These are phyloP conservation scores for Poeciliopsis infans DNA, from an alignment of 2,797 vertebrate genomes.

Conservation along the genomic window DNA sequence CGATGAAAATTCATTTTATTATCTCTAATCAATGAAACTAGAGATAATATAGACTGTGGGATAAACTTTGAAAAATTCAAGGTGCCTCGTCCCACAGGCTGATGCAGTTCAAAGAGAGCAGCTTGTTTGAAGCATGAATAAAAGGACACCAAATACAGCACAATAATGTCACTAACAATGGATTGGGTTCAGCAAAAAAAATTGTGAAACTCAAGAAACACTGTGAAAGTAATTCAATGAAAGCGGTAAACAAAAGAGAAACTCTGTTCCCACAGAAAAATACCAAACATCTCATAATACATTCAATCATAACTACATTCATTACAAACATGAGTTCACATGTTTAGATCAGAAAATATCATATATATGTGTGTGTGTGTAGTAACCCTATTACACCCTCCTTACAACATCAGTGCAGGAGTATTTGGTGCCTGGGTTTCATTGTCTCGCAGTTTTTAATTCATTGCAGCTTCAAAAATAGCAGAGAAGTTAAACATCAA, in stretches of 20 bases:
- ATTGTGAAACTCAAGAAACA: not conserved
- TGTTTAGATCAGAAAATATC: slow-evolving; percentile 16
- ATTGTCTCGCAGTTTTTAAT: slow-evolving; percentile 11
- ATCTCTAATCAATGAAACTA: slow-evolving; percentile 21
- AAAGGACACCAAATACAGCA: slow-evolving; percentile 12
- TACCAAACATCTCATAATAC: slow-evolving; percentile 23
- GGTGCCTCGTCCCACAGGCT: slow-evolving; percentile 16
- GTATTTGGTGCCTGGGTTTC: not conserved
- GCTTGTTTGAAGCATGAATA: slow-evolving; percentile 33
- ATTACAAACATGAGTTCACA: slow-evolving; percentile 25
- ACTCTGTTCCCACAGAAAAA: slow-evolving; percentile 7
- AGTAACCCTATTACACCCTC: slow-evolving; percentile 1
- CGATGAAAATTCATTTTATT: slow-evolving; percentile 1
- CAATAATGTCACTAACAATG: slow-evolving; percentile 4
- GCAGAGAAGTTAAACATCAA: not conserved
- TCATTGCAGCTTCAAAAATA: slow-evolving; percentile 8
- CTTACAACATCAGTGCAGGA: not conserved
- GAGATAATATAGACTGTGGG: not conserved
- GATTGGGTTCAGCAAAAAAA: slow-evolving; percentile 22
- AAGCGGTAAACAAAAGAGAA: slow-evolving; percentile 10
- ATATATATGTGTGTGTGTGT: not conserved
- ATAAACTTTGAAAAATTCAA: slow-evolving; percentile 7
- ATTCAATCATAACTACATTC: slow-evolving; percentile 58
- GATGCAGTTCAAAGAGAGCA: slow-evolving; percentile 14
- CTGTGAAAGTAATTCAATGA: slow-evolving; percentile 7